A percentile compares a stretch with the other conserved stretches of the same genome.
Conservation (phyloP, 2,797 vertebrate species). For the Chiroxiphia lanceolata region DNA sequence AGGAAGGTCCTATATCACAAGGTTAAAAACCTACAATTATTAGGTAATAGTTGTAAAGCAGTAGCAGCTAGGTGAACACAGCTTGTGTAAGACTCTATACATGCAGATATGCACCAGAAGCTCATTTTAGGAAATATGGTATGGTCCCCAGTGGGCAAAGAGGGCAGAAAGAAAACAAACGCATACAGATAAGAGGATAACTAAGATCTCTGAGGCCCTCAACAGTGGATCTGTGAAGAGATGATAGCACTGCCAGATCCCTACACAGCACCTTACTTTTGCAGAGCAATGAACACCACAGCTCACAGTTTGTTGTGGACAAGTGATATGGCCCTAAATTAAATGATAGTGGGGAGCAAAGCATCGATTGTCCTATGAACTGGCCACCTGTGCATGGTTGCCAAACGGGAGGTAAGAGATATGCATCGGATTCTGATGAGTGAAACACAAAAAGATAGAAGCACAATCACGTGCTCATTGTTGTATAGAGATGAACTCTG, state of each 20-base stretch:
- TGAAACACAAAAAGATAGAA: conserved; percentile 58
- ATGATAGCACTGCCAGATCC: background rate
- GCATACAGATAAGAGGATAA: background rate
- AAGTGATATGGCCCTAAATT: background rate
- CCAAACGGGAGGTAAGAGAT: conserved; percentile 31
- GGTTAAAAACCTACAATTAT: background rate
- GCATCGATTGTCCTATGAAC: background rate
- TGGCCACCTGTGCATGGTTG: background rate
- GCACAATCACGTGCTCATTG: conserved; percentile 11
- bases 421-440: background rate
- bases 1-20: conserved; percentile 21
- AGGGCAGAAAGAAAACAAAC: background rate
- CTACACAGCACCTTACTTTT: background rate
- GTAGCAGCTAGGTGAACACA: background rate
- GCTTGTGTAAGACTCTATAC: background rate
- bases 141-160: background rate
- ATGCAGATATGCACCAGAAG: background rate
- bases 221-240: background rate
- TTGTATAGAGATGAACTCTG: conserved; percentile 32
- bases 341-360: background rate
- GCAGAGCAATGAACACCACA: background rate
- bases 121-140: background rate
- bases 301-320: background rate
- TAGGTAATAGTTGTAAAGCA: background rate
- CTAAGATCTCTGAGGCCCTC: background rate